A percentile compares a stretch with the other conserved stretches of the same genome.
Evolutionary conservation across 2,113 vertebrate species (phyloP).

Genomic region (Bubo scandiacus): DNA sequence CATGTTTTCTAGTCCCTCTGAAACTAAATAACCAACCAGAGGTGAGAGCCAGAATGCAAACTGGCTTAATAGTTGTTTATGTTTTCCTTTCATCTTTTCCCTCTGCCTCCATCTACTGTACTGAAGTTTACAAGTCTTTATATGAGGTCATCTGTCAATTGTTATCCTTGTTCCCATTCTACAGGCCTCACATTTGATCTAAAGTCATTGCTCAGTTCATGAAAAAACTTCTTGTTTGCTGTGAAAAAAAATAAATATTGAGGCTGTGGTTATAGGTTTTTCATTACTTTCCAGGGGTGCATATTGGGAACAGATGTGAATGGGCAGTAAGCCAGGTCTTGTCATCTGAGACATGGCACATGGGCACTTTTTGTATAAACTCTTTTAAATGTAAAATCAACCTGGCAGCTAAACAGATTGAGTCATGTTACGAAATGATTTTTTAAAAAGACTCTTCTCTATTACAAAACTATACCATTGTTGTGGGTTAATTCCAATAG

Average conservation of each 20-base stretch:
- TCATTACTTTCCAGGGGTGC: background rate
- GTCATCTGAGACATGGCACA: background rate
- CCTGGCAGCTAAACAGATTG: background rate
- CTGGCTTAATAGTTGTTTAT: background rate
- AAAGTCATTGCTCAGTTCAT: background rate
- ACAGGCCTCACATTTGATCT: background rate
- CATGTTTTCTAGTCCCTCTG: background rate
- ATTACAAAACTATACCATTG: background rate
- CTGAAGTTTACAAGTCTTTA: background rate
- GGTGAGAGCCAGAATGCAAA: background rate
- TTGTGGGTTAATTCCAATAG: background rate
- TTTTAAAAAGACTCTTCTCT: background rate
- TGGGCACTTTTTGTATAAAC: background rate
- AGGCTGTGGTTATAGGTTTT: constrained; percentile 24
- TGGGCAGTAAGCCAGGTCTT: background rate
- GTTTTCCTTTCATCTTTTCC: background rate
- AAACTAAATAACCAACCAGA: background rate
- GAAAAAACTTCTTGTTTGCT: constrained; percentile 37
- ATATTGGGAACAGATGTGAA: constrained; percentile 33
- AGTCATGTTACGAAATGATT: background rate
- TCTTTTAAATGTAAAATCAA: background rate
- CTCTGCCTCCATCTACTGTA: background rate
- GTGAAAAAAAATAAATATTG: background rate
- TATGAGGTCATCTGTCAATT: background rate
- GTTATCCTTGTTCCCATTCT: background rate